Evolutionary conservation across 2,113 vertebrate species (phyloP).

Genomic region (Gymnarchus niloticus): DNA sequence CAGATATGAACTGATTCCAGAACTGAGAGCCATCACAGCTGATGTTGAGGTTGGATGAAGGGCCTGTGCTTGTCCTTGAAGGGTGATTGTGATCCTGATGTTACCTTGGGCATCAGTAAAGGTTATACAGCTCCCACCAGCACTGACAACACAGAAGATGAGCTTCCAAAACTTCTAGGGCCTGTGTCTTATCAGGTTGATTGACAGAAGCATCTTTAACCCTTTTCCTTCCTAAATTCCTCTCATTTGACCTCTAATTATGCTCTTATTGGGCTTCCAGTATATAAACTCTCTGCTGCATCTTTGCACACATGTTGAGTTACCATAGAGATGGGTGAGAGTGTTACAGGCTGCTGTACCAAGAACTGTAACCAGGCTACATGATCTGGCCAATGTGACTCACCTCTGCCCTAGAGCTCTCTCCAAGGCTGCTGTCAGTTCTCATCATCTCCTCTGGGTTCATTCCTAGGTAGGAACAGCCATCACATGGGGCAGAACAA

Average conservation of each 20-base stretch:
- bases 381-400: neutral
- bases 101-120: neutral
- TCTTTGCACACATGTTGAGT: neutral
- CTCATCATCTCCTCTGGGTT: neutral
- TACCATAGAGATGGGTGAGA: neutral
- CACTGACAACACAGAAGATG: neutral
- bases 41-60: neutral
- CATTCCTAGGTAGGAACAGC: neutral
- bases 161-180: neutral
- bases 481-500: neutral
- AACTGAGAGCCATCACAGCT: neutral
- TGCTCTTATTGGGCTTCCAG: neutral
- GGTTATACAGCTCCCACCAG: neutral
- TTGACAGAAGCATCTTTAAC: neutral
- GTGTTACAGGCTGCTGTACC: neutral
- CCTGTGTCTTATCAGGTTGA: neutral
- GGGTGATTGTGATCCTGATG: neutral
- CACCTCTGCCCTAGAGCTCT: neutral
- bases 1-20: neutral
- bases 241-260: neutral
- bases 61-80: neutral
- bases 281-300: neutral
- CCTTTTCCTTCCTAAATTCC: neutral
- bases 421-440: neutral
- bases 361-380: neutral